Percentiles rank a stretch among this genome's conserved stretches.
These are phyloP conservation scores for Plumapathes pennacea DNA, from an alignment of 92 coral and sea anemone genomes.

Conservation along the genomic window DNA sequence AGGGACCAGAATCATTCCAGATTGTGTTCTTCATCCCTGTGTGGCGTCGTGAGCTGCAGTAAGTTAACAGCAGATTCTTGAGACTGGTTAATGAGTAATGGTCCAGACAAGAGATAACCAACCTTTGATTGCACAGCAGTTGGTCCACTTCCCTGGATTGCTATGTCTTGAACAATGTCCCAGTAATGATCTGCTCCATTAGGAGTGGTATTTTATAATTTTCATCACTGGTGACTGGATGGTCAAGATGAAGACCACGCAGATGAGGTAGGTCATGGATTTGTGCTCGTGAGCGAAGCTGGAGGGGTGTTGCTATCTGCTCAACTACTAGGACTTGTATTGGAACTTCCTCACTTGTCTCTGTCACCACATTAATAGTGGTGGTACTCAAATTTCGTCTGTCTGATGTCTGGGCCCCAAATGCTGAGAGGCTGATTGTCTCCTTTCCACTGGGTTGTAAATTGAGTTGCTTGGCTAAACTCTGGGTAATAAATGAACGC, in stretches of 20 bases:
- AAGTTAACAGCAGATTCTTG: too few species aligned
- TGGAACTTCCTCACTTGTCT: conserved; percentile 36
- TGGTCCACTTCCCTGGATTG: conserved; percentile 22
- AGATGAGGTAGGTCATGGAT: conserved; percentile 35
- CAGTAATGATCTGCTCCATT: conserved; percentile 37
- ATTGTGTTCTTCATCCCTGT: conserved; percentile 12
- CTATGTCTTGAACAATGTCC: conserved; percentile 41
- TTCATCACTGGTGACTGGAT: conserved; percentile 34
- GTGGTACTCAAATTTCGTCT: conserved; percentile 5
- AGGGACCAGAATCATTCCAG: conserved; percentile 22
- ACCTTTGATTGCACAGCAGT: conserved; percentile 45
- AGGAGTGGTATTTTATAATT: conserved; percentile 27
- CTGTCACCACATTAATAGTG: conserved; percentile 20
- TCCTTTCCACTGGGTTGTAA: conserved; percentile 15
- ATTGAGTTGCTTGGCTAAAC: conserved; percentile 37
- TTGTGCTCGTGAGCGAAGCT: conserved; percentile 5
- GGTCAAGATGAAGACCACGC: conserved; percentile 34
- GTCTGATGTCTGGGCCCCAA: conserved; percentile 29
- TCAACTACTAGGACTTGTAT: conserved; percentile 35
- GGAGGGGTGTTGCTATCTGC: conserved; percentile 33
- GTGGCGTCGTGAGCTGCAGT: conserved; percentile 2
- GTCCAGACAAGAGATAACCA: conserved; percentile 61
- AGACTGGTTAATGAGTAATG: too few species aligned
- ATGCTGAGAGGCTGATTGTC: conserved; percentile 20
- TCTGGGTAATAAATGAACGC: conserved; percentile 47